These are phyloP conservation scores for Chrysomela aeneicollis DNA, from an alignment of 2,888 invertebrate species.

Conservation along the genomic window DNA sequence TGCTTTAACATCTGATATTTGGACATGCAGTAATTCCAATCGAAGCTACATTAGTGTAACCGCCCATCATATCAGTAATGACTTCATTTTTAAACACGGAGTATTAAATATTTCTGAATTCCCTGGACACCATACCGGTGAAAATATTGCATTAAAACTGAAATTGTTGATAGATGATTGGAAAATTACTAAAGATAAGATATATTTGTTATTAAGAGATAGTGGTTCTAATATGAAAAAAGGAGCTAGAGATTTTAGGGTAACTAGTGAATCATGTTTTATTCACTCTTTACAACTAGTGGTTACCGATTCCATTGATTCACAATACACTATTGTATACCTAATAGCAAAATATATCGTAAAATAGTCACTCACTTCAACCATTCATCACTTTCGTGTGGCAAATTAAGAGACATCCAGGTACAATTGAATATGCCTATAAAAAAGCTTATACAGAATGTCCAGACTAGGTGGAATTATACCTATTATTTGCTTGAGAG, in stretches of 20 bases:
- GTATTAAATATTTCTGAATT: too few relatives aligned
- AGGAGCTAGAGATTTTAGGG: conserved; percentile 14
- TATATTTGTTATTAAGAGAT: conserved; percentile 7
- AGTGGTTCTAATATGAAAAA: conserved; percentile 9
- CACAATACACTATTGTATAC: too few relatives aligned
- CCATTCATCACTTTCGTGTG: conserved; percentile 5
- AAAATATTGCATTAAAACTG: conserved; percentile 6
- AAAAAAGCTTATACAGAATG: conserved; percentile 1
- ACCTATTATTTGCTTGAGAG: conserved; percentile 9
- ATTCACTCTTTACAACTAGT: conserved; percentile 13
- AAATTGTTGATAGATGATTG: conserved; percentile 7
- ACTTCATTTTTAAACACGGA: conserved; percentile 8
- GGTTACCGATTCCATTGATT: conserved; percentile 1
- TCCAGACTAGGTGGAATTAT: neutral
- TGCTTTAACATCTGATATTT: conserved; percentile 10
- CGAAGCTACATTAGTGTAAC: conserved; percentile 1
- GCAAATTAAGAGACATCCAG: conserved; percentile 1
- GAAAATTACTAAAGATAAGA: conserved; percentile 11
- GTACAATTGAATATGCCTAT: neutral
- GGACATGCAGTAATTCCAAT: conserved; percentile 9
- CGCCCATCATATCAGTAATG: conserved; percentile 10
- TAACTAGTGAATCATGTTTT: conserved; percentile 2
- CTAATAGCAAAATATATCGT: too few relatives aligned
- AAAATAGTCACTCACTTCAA: conserved; percentile 10
- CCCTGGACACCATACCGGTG: conserved; percentile 12